phyloP scores from a whole-genome alignment of 2,113 vertebrate species.

The Leiothrix lutea region DNA sequence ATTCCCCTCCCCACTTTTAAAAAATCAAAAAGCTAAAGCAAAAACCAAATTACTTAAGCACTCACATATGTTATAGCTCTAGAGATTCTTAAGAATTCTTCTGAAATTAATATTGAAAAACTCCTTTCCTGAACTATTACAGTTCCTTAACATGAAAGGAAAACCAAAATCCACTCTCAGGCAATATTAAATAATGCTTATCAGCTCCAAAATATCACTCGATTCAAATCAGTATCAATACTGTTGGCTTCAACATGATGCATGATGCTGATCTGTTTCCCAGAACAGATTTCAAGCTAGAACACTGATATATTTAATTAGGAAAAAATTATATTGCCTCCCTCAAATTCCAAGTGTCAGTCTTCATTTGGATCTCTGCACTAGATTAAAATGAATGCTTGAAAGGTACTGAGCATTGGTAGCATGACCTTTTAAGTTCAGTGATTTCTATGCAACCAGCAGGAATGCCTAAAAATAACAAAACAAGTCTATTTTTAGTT shows the following conservation, averaged over 20 bases:
- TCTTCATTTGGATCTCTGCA: not conserved
- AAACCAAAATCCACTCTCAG: not conserved
- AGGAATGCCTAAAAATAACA: not conserved
- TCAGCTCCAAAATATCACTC: not conserved
- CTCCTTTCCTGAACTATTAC: not conserved
- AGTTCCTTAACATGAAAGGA: not conserved
- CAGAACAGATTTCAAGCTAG: not conserved
- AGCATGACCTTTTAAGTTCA: not conserved
- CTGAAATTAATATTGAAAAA: not conserved
- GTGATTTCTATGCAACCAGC: not conserved
- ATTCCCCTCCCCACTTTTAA: not conserved
- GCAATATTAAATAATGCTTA: not conserved
- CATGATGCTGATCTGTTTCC: not conserved
- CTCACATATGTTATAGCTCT: not conserved
- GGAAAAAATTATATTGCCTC: not conserved
- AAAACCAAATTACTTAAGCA: not conserved
- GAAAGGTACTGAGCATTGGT: not conserved
- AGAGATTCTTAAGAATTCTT: not conserved
- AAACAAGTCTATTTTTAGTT: not conserved
- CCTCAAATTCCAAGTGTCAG: conserved; percentile 7
- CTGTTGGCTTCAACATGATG: not conserved
- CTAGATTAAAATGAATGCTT: not conserved
- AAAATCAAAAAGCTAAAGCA: not conserved
- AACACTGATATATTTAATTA: not conserved
- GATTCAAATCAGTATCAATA: not conserved